These are phyloP conservation scores for Chironomus tepperi DNA, from an alignment of 1,140 invertebrate species.

Conservation along the genomic window DNA sequence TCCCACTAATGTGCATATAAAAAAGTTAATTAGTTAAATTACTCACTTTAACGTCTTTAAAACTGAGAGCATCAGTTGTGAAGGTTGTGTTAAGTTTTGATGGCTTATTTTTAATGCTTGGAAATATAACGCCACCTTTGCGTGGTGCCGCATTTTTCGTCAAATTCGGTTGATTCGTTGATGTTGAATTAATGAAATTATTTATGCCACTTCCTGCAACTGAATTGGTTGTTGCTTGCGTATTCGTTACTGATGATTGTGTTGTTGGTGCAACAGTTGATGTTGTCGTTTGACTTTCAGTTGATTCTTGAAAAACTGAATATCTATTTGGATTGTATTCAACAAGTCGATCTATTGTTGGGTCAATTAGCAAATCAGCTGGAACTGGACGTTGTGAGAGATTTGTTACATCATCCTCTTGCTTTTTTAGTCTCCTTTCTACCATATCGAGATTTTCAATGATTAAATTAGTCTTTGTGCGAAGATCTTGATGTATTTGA, in stretches of 20 bases:
- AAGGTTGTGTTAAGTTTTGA: slow-evolving; percentile 65
- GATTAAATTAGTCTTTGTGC: slow-evolving; percentile 73
- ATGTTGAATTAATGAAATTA: slow-evolving; percentile 32
- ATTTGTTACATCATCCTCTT: slow-evolving; percentile 54
- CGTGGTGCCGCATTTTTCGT: slow-evolving; percentile 34
- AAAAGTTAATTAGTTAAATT: slow-evolving; percentile 9
- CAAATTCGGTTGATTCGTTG: slow-evolving; percentile 31
- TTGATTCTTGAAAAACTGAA: slow-evolving; percentile 35
- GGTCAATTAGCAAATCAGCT: slow-evolving; percentile 62
- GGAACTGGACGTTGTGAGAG: slow-evolving; percentile 61
- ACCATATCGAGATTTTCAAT: slow-evolving; percentile 80
- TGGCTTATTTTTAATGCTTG: slow-evolving; percentile 82
- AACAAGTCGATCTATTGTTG: slow-evolving; percentile 63
- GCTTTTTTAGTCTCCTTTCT: slow-evolving; percentile 71
- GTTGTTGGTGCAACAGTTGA: slow-evolving; percentile 34
- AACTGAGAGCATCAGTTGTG: slow-evolving; percentile 61
- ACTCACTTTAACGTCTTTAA: slow-evolving; percentile 76
- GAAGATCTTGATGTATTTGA: slow-evolving; percentile 75
- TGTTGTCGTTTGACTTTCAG: slow-evolving; percentile 37
- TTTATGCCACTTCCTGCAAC: slow-evolving; percentile 28
- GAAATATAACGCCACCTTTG: slow-evolving; percentile 77
- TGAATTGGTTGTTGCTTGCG: slow-evolving; percentile 30
- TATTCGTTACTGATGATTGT: slow-evolving; percentile 29
- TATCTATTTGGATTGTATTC: slow-evolving; percentile 61
- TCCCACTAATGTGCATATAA: neutral